Conservation (phyloP, 37 sponge, comb jelly and placozoan genomes). For the Corticium candelabrum region DNA sequence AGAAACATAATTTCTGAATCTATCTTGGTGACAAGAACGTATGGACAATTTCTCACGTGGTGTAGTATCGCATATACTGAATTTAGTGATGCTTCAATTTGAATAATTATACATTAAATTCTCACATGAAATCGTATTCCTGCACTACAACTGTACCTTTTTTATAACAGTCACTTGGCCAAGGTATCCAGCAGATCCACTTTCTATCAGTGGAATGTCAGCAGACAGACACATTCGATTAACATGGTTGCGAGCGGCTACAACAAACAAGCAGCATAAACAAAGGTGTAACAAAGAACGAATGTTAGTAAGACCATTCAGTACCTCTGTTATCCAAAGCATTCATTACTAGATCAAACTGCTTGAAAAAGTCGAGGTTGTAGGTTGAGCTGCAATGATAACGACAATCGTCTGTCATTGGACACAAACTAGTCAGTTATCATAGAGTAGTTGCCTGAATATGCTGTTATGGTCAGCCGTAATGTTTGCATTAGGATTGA, state of each 20-base stretch:
- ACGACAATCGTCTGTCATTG: no score
- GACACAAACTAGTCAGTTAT: no score
- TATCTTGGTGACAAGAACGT: no score
- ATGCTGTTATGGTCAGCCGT: conserved; percentile 77
- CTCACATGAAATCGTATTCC: neutral
- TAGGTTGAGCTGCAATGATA: conserved; percentile 53
- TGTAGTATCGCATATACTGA: no score
- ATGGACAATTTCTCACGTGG: no score
- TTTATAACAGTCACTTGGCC: conserved; percentile 94
- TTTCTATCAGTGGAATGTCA: conserved; percentile 87
- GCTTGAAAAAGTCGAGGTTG: conserved; percentile 84
- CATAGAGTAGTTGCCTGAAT: conserved; percentile 50
- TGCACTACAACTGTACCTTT: conserved; percentile 30
- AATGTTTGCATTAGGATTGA: conserved; percentile 78
- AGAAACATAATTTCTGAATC: no score
- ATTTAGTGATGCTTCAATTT: no score
- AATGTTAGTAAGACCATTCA: neutral
- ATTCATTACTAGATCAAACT: conserved; percentile 94
- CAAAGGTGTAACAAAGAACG: neutral
- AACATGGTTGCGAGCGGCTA: conserved; percentile 90
- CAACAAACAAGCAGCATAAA: neutral
- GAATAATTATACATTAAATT: neutral
- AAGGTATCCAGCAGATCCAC: conserved; percentile 94
- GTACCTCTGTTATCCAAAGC: conserved; percentile 91
- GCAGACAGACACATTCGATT: conserved; percentile 95